Evolutionary conservation across 1,140 invertebrate species (phyloP), one percentile per base, ranked within the genome.

Genomic region (Drosophila nasuta): DNA sequence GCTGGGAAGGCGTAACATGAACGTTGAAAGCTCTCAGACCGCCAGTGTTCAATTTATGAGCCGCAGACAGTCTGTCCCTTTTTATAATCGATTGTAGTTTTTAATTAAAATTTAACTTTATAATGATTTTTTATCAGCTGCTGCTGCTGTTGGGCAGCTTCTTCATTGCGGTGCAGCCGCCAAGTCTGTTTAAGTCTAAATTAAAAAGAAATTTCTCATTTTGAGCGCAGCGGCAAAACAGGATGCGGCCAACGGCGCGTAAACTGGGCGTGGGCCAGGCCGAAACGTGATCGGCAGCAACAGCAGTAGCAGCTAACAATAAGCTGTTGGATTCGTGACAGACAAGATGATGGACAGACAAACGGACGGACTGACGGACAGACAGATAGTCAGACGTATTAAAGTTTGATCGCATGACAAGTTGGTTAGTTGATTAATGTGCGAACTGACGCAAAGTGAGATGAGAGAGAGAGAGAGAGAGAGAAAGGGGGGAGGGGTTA

Each of bases 41-140:
- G 81, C 83, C 83, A 77, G 68, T 72, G 69, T 72, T 77, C 83
- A 91, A 91, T 91, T 91, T 91, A 91, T 91, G 90, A 89, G 85
- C 86, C 79, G 85, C 85, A 87, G 87, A 90, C 87, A 83, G 82
- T 69, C 76, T 63, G 46, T 43, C 71, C 69, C 66, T 66, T 57
- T 30, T 73, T 65, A 75, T 79, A 81, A 88, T 88, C 85, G 85
- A 88, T 88, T 90, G 81, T 74, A 77, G 72, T 88, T 92, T 92
- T 92, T 92, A 92, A 92, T 92, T 92, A 92, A 91, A 91, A 91
- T 88, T 91, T 90, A 91, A 88, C 82, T 86, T 92, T 91, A 92
- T 92, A 92, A 92, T 92, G 83, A 91, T 89, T 91, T 92, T 92
- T 92, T 89, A 92, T 92, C 91, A 92, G 91, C 87, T 92, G 87